Percentiles rank a stretch among this genome's conserved stretches.
Evolutionary conservation across 2,113 vertebrate genomes (phyloP).

Genomic region (Pedetes capensis): DNA sequence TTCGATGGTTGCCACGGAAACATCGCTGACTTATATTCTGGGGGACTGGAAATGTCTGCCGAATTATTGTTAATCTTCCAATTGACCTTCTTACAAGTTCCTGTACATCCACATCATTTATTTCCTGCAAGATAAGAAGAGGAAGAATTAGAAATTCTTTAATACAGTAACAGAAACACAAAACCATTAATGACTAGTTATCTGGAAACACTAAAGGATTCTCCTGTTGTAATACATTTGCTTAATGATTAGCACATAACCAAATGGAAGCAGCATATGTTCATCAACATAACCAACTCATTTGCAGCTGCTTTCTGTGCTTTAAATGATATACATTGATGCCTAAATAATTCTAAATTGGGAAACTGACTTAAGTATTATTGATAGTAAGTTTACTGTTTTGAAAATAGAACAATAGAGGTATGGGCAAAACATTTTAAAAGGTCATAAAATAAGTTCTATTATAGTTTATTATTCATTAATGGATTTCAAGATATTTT

Average conservation of each 20-base stretch:
- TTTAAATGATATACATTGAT: background rate
- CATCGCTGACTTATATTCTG: slow-evolving; percentile 96
- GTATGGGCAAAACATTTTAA: background rate
- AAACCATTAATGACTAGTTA: slow-evolving; percentile 24
- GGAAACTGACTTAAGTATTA: background rate
- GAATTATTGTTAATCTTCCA: slow-evolving; percentile 94
- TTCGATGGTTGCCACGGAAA: slow-evolving; percentile 96
- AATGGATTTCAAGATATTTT: background rate
- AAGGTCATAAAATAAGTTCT: background rate
- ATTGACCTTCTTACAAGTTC: slow-evolving; percentile 98
- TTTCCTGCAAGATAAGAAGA: slow-evolving; percentile 87
- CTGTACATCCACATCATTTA: slow-evolving; percentile 94
- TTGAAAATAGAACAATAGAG: background rate
- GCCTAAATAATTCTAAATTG: background rate
- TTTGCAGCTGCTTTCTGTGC: background rate
- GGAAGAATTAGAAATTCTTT: slow-evolving; percentile 43
- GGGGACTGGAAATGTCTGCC: slow-evolving; percentile 96
- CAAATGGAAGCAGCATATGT: background rate
- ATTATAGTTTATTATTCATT: background rate
- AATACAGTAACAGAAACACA: slow-evolving; percentile 34
- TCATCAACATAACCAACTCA: slow-evolving; percentile 40
- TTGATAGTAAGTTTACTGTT: background rate
- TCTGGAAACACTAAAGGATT: background rate
- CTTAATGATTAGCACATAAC: background rate
- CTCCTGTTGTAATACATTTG: background rate